These are phyloP conservation scores for Drosophila siamana DNA, from an alignment of 2,888 invertebrate genomes.

Conservation along the genomic window DNA sequence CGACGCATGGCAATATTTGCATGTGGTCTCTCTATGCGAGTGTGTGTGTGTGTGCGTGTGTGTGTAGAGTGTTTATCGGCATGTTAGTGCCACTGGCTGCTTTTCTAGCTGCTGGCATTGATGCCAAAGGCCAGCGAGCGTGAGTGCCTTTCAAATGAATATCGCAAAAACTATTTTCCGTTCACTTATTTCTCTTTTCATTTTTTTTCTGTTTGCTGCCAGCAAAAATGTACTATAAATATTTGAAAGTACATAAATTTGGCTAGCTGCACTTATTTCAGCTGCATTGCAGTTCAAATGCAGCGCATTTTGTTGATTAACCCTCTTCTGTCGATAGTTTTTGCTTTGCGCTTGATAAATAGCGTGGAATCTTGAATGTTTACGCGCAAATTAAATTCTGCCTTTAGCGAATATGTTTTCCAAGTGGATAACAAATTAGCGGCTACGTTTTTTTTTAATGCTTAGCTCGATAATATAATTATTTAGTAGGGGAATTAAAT, in stretches of 20 bases:
- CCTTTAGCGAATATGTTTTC: too few species aligned
- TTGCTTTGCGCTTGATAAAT: conserved; percentile 11
- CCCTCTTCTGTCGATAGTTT: background rate
- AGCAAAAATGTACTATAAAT: conserved; percentile 36
- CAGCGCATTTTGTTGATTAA: conserved; percentile 36
- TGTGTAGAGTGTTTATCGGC: conserved; percentile 51
- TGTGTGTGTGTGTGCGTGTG: conserved; percentile 2
- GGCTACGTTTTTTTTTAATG: too few species aligned
- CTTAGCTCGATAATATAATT: too few species aligned
- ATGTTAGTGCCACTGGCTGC: conserved; percentile 39
- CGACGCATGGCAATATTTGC: conserved; percentile 67
- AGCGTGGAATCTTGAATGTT: conserved; percentile 19
- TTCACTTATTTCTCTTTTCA: background rate
- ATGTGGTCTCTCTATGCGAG: conserved; percentile 26
- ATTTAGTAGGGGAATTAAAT: too few species aligned
- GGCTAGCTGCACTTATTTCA: conserved; percentile 19
- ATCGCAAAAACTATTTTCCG: conserved; percentile 28
- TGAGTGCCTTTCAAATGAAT: conserved; percentile 34
- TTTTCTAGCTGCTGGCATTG: conserved; percentile 17
- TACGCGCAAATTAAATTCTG: background rate
- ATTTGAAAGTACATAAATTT: conserved; percentile 27
- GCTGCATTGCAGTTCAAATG: conserved; percentile 26
- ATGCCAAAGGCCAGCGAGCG: conserved; percentile 41
- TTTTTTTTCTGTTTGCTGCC: background rate
- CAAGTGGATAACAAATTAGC: too few species aligned